phyloP scores from a whole-genome alignment of 2,797 vertebrate genomes.

The Babyrousa celebensis region DNA sequence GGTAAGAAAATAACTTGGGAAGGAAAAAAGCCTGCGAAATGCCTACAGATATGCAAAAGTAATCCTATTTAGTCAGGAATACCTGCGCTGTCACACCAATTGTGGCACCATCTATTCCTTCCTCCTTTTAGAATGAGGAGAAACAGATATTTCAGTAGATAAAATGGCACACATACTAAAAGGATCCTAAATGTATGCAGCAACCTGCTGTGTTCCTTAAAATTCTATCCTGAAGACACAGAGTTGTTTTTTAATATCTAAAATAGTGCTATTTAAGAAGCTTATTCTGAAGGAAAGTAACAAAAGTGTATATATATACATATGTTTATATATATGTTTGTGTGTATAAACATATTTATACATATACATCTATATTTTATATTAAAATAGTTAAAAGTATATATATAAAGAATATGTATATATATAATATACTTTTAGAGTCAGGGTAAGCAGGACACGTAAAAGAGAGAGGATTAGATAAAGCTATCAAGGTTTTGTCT shows the following conservation, averaged over 20 bases:
- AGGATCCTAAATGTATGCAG: constrained; percentile 44
- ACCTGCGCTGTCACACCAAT: not conserved
- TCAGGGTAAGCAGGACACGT: not conserved
- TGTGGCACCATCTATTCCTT: constrained; percentile 47
- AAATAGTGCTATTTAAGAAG: not conserved
- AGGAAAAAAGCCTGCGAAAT: constrained; percentile 27
- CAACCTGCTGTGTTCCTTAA: constrained; percentile 16
- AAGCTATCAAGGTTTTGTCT: not conserved
- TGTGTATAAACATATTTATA: not conserved
- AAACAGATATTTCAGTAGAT: constrained; percentile 54
- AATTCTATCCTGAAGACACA: constrained; percentile 23
- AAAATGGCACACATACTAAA: constrained; percentile 64
- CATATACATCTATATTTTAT: not conserved
- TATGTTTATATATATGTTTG: not conserved
- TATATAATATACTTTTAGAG: not conserved
- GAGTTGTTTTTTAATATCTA: constrained; percentile 37
- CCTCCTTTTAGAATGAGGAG: constrained; percentile 70
- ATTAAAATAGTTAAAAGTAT: not conserved
- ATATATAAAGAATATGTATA: too few relatives aligned
- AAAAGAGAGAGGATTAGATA: not conserved
- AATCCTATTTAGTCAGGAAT: constrained; percentile 71
- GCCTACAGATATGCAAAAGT: constrained; percentile 50
- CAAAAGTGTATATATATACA: not conserved
- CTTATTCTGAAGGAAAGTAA: constrained; percentile 26
- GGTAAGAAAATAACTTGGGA: constrained; percentile 44